Base-by-base conservation (phyloP, 2,797 vertebrate species). In the Macropodus opercularis region DNA sequence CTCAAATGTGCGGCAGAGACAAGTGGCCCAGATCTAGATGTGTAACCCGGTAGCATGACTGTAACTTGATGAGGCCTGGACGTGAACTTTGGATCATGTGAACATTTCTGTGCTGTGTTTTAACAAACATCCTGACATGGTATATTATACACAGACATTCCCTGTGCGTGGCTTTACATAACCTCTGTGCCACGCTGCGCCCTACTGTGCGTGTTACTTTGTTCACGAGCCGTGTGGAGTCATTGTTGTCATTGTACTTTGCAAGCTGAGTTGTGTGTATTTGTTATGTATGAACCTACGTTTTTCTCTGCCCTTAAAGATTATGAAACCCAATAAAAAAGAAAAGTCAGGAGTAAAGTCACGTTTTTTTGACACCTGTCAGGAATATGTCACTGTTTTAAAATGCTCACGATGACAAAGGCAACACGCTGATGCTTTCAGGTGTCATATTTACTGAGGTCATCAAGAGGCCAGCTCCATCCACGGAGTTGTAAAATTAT, bases 231-330 rank as follows among this genome's bases (percentile, higher is more conserved):
- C 38, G 64, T 66, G 57, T 70, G 69, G 64, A 69, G 47, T 72
- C 76, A 71, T 80, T 74, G 80, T 80, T 72, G 81, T 87, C 61
- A 42, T 43, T 86, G 88, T 90, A 80, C 72, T 75, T 80, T 80
- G 79, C 72, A 68, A 87, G 71, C 73, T 69, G 77, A 81, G 63
- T 72, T 86, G 80, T 85, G 70, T 85, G 75, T 89, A 81, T 83
- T 80, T 80, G 79, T 81, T 69, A 79, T 78, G 80, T 87, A 79
- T 75, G 57, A 75, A 55, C 75, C 69, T 72, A n/a, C 52, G 56
- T 71, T 81, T 77, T 57, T 54, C 63, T 70, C 74, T 79, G 44
- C 61, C 69, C 65, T 75, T 62, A 38, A 81, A 66, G 52, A 79
- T 27, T 58, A 74, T 49, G 31, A 74, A 84, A 78, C 64, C 80